Evolutionary conservation across 2,797 vertebrate species (phyloP).

Genomic region (Corythornis leucogaster): DNA sequence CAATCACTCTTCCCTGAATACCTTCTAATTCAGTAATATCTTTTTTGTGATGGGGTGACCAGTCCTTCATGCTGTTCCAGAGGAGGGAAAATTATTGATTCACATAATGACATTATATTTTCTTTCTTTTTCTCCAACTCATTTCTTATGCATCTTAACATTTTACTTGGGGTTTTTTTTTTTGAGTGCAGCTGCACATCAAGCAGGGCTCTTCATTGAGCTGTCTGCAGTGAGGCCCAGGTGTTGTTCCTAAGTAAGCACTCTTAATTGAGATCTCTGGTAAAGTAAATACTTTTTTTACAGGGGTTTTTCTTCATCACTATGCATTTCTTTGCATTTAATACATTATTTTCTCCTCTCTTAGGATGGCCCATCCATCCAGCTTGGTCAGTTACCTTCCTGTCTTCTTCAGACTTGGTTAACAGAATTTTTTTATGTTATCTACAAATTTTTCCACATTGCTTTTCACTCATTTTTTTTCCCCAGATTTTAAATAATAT

Average conservation of each 20-base stretch:
- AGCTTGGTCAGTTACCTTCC: neutral
- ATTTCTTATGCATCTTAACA: conserved; percentile 2
- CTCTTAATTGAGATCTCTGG: neutral
- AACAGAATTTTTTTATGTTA: neutral
- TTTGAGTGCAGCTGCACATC: neutral
- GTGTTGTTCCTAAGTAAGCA: neutral
- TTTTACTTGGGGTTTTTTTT: conserved; percentile 24
- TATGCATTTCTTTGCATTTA: neutral
- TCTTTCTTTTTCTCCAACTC: neutral
- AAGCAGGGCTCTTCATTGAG: neutral
- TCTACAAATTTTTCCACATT: neutral
- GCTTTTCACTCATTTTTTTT: neutral
- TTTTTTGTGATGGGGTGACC: conserved; percentile 16
- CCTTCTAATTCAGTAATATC: conserved; percentile 40
- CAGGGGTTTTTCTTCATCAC: neutral
- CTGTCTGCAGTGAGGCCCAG: neutral
- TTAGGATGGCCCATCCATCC: neutral
- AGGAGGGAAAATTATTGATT: conserved; percentile 34
- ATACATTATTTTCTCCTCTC: neutral
- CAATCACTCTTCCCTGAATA: conserved; percentile 49
- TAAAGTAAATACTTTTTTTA: neutral
- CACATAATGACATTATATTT: conserved; percentile 14
- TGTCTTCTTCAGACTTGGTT: neutral
- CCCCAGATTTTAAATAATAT: neutral
- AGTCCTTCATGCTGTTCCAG: conserved; percentile 10